Conservation (phyloP, 2,797 vertebrate species). For the Semaprochilodus insignis region DNA sequence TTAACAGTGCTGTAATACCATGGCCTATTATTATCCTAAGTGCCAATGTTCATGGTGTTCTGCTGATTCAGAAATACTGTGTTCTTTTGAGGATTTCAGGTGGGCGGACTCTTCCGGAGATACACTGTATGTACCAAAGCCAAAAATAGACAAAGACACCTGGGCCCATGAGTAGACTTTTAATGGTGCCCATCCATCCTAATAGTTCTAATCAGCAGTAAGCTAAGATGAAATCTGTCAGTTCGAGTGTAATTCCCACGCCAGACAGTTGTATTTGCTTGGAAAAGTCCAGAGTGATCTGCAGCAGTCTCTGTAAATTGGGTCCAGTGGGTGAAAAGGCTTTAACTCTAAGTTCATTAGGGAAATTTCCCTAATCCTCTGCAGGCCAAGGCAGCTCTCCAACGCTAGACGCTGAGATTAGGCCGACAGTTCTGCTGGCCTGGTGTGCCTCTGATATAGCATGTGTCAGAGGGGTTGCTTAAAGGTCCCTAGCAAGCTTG, state of each 20-base stretch:
- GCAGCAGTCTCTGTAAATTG: constrained; percentile 58
- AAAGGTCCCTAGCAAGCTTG: constrained; percentile 37
- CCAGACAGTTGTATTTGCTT: constrained; percentile 23
- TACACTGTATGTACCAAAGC: neutral
- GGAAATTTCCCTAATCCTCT: constrained; percentile 58
- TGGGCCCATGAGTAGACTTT: neutral
- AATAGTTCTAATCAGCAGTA: constrained; percentile 5
- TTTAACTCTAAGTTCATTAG: constrained; percentile 68
- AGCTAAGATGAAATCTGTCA: neutral
- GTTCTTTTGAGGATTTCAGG: neutral
- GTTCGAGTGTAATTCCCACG: neutral
- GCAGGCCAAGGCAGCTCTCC: constrained; percentile 41
- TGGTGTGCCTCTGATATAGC: constrained; percentile 35
- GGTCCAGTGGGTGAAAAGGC: constrained; percentile 60
- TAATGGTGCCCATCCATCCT: neutral
- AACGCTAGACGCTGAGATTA: constrained; percentile 45
- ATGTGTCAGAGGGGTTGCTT: constrained; percentile 29
- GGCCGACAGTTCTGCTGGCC: constrained; percentile 20
- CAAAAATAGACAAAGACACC: neutral
- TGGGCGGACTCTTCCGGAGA: neutral
- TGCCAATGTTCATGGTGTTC: neutral
- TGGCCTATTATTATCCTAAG: neutral
- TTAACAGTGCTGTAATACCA: neutral
- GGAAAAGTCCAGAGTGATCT: constrained; percentile 18
- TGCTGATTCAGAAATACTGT: neutral